Base-by-base conservation (phyloP, 2,113 vertebrate genomes). In the Pachyramphus minor region DNA sequence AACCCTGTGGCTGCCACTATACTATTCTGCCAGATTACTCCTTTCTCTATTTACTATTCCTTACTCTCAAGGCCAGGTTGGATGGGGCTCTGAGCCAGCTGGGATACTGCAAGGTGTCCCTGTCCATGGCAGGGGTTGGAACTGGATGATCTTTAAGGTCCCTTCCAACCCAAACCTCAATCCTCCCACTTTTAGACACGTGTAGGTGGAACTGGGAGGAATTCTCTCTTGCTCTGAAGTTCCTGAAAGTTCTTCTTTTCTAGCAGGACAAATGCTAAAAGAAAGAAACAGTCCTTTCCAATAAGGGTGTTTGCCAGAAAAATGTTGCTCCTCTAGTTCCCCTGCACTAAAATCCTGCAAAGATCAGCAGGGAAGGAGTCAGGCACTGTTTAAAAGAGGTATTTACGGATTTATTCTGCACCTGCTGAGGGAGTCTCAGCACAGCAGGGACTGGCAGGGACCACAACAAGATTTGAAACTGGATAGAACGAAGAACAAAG, bases 391-490 rank as follows among this genome's bases (percentile, higher is more conserved):
- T 31, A 53, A 8, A 35, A 80, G 76, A 77, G 19, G 18, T 44
- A 13, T 75, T 42, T 60, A 21, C 31, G 9, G 5, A 4, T 67
- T 52, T 33, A 16, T 60, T 49, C 31, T 66, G 13, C 19, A 47
- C 17, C 66, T 64, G 9, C 31, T 53, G 55, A 78, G 35, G 41
- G 18, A 83, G 6, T 12, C 27, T 31, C 17, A 30, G 12, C 12
- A 2, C 8, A 9, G 2, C 35, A 35, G 20, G 55, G 30, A 13
- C 1, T 39, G 28, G 10, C 27, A 5, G 59, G 50, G 37, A 35
- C 4, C 5, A 0, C 4, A 77, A 24, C 4, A 15, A 0, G 0
- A 24, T 3, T 17, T 39, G 15, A 64, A 52, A 28, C 5, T 9
- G 16, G 19, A 30, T 47, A 82, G 19, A 10, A 8, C 2, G 9